Conservation (phyloP, 2,113 vertebrate species). For the Pedionomus torquatus region DNA sequence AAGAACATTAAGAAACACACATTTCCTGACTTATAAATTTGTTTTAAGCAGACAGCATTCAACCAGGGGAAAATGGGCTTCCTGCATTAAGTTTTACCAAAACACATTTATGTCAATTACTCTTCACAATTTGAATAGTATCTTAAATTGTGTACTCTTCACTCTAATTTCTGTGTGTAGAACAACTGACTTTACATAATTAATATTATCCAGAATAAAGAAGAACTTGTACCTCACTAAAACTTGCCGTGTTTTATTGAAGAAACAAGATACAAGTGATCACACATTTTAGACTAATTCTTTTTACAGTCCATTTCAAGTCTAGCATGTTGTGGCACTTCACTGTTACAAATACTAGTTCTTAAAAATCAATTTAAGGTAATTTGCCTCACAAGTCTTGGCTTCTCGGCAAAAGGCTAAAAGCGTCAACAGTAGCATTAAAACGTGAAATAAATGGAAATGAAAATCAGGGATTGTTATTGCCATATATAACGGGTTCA, state of each 20-base stretch:
- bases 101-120: not conserved
- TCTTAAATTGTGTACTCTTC: not conserved
- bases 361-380: not conserved
- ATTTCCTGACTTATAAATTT: not conserved
- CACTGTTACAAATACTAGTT: not conserved
- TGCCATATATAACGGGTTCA: not conserved
- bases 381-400: not conserved
- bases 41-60: not conserved
- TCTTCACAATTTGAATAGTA: not conserved
- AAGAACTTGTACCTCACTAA: not conserved
- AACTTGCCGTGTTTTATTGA: not conserved
- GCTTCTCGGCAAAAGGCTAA: not conserved
- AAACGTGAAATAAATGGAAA: not conserved
- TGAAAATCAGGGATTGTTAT: not conserved
- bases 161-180: not conserved
- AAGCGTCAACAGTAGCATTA: not conserved
- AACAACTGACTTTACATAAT: not conserved
- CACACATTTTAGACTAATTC: not conserved
- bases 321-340: not conserved
- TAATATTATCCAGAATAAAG: not conserved
- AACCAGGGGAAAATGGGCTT: accelerated
- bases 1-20: not conserved
- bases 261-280: not conserved
- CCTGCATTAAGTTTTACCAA: not conserved
- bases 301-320: not conserved